Evolutionary conservation across 1,140 invertebrate genomes (phyloP).

Genomic region (Apis mellifera): DNA sequence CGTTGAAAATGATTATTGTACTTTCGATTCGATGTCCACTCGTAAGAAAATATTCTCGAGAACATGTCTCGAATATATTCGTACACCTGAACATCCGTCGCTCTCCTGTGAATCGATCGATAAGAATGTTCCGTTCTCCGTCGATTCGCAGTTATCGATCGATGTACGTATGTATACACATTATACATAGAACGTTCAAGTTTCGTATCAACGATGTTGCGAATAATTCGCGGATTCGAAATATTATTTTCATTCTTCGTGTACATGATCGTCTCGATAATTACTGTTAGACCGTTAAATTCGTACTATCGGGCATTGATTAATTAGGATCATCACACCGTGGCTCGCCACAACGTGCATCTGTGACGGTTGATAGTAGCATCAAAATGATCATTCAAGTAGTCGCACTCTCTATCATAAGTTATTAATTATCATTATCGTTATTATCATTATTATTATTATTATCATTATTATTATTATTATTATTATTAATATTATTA

Average conservation of each 20-base stretch:
- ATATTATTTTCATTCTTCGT: slow-evolving; percentile 18
- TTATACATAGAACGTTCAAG: not conserved
- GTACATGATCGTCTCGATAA: slow-evolving; percentile 10
- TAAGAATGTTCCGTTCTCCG: not conserved
- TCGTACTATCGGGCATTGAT: slow-evolving; percentile 2
- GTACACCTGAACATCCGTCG: too few relatives aligned
- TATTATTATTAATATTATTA: slow-evolving; percentile 61
- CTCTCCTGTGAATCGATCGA: too few relatives aligned
- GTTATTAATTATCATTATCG: slow-evolving; percentile 53
- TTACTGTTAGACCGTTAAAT: slow-evolving; percentile 4
- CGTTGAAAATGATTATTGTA: too few relatives aligned
- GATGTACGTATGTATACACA: not conserved
- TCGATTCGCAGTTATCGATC: slow-evolving; percentile 4
- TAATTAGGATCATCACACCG: slow-evolving; percentile 42
- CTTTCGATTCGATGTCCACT: too few relatives aligned
- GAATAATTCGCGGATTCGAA: not conserved
- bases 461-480: slow-evolving; percentile 62
- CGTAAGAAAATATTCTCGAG: too few relatives aligned
- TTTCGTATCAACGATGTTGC: slow-evolving; percentile 5
- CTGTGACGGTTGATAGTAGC: slow-evolving; percentile 27
- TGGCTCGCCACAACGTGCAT: slow-evolving; percentile 36
- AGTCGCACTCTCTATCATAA: slow-evolving; percentile 57
- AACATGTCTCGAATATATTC: too few relatives aligned
- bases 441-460: slow-evolving; percentile 53
- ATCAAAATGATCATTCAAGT: slow-evolving; percentile 53